Base-by-base conservation (phyloP, 2,888 invertebrate genomes). In the Agrochola litura region DNA sequence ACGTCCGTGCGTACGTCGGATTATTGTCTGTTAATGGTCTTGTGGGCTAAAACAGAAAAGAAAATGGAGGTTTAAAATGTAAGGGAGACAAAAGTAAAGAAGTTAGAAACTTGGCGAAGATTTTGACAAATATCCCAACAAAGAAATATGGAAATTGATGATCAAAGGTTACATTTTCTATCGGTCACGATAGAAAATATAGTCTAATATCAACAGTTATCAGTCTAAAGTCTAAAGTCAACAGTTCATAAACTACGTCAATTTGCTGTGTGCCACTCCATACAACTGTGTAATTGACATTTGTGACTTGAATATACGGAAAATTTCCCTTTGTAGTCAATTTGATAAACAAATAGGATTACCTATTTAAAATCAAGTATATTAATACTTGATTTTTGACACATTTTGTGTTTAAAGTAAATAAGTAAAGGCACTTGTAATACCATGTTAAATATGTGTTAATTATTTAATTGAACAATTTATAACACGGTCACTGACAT, bases 401-500 rank as follows among this genome's bases (percentile, higher is more conserved):
- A 16, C 54, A 22, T 52, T 37, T 37, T 37, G 37, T 52, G 19
- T 52, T 19, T 54, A 46, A 22, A 37, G 37, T 37, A 37, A 37
- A 37, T 37, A 30, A 30, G 2, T 37, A 43, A 6, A 43, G 9
- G 22, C 8, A 6, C 22, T 16, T 12, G 43, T 56, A 9, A 22
- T 19, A 56, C 6, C 1, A 25, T 16, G 6, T n/a, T 19, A 67
- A n/a, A 43, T 43, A 60, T 12, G 22, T n/a, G 6, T 78, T 77
- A 5, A 79, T 43, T 54, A 60, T 46, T 64, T n/a, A 71, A 37
- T 49, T 71, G 19, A 25, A 25, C n/a, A 78, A 69, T 77, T 69
- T 61, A 66, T 30, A n/a, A 54, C 54, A 72, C 64, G 30, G 0
- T 1, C n/a, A 14, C 16, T 41, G 14, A 19, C 54, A 61, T 6